Evolutionary conservation across 1,140 invertebrate species (phyloP).

Genomic region (Drepana arcuata): DNA sequence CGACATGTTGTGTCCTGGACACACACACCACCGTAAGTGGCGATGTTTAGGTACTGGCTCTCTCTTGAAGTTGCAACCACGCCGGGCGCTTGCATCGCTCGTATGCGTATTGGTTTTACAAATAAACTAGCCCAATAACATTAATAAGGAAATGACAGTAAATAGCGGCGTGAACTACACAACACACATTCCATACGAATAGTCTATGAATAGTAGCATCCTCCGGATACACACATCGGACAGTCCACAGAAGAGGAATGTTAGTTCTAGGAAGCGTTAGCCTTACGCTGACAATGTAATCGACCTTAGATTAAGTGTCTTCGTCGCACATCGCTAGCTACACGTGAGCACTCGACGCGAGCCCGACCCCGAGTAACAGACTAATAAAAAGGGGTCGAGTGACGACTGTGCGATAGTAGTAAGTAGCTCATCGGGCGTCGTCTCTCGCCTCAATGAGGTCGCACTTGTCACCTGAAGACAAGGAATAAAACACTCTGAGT

Average conservation of each 20-base stretch:
- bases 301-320: constrained; percentile 67
- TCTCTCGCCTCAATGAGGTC: constrained; percentile 77
- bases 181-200: constrained; percentile 65
- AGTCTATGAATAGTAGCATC: constrained; percentile 59
- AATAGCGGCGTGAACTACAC: constrained; percentile 60
- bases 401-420: constrained; percentile 61
- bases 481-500: constrained; percentile 73
- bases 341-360: constrained; percentile 62
- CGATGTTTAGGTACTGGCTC: too few relatives aligned
- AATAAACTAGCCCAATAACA: constrained; percentile 40
- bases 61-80: constrained; percentile 26
- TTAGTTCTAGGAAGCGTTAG: constrained; percentile 68
- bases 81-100: background rate
- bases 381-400: constrained; percentile 54
- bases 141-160: constrained; percentile 41
- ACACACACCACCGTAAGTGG: constrained; percentile 65
- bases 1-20: constrained; percentile 91
- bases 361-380: constrained; percentile 54
- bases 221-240: constrained; percentile 67
- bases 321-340: constrained; percentile 68
- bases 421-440: constrained; percentile 72
- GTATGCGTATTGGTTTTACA: background rate
- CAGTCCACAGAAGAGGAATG: constrained; percentile 50
- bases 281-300: constrained; percentile 67
- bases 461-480: constrained; percentile 79